Base-by-base conservation (phyloP, 2,888 invertebrate species). In the Megalurothrips usitatus region DNA sequence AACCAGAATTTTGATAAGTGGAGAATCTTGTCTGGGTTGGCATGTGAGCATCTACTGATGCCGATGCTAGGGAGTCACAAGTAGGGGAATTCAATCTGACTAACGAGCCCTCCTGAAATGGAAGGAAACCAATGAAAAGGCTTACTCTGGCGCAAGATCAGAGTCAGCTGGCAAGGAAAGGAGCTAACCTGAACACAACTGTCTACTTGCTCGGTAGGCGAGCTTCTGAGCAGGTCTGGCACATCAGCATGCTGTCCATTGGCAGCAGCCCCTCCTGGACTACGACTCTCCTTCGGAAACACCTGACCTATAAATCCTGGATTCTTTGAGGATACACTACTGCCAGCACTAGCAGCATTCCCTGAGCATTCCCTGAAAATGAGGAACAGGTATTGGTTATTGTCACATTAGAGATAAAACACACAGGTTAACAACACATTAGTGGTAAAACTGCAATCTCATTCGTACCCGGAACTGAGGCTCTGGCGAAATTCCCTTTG, bases 21-120 rank as follows among this genome's bases (percentile, higher is more conserved):
- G 68, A 75, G 23, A 75, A 75, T 75, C 68, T 75, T 75, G 68
- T 12, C 26, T 75, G 68, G 26, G 23, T 23, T 75, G 68, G 68
- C 68, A 23, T 75, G 26, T 26, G 68, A 26, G 26, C 26, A 75
- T 75, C 68, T 26, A 75, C 68, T 26, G 68, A 23, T 26, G 68
- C 23, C 26, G 68, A 75, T 75, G 68, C 23, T 26, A 26, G 12
- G 23, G 12, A 26, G 23, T 75, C 26, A 23, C 12, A 23, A 75
- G 68, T 12, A 26, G 68, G 68, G 26, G 23, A 26, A 26, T 75
- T 75, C 23, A 26, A 75, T 26, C 26, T 75, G 23, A 75, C 68
- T 26, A 23, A 26, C 23, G 68, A 75, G 68, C 68, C 68, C 68
- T 75, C 26, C 68, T 75, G 26, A 75, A 75, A 75, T 75, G 23